Base-by-base conservation (phyloP, 1,140 invertebrate species). In the Drosophila littoralis region DNA sequence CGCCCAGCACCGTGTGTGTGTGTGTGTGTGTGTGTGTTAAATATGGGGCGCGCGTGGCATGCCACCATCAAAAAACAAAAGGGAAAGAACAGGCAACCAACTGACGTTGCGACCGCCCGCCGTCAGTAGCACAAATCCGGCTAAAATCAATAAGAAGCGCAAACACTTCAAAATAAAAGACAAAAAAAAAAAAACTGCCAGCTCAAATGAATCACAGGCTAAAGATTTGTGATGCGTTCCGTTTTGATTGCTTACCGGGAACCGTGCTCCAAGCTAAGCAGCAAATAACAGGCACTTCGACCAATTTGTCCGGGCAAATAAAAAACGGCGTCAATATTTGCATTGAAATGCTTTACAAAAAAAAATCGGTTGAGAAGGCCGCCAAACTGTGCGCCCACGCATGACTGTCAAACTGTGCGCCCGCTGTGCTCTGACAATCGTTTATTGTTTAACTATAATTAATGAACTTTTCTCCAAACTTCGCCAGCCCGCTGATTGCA, bases 81-180 rank as follows among this genome's bases (percentile, higher is more conserved):
- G n/a, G 10, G 13, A 36, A 8, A 51, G 50, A 48, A 45, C 50
- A 42, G 36, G 57, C 57, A 58, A 57, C 48, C 7, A 64, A 63
- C 58, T 65, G 71, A 42, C 55, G 32, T 59, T 58, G 36, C 33
- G 28, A 50, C 40, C 42, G 52, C 43, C 54, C 48, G 67, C 42
- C 32, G 42, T 46, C 33, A 42, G 60, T 58, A 63, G 65, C 71
- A 36, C 51, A 78, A 86, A 88, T 86, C 75, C 83, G 79, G 79
- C 82, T 70, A 88, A 86, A 86, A 86, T 86, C 82, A 86, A 86
- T 86, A 86, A 68, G 67, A 88, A 77, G 68, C 65, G 74, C 70
- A 68, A 81, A 86, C 68, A 72, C 79, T 85, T 78, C 13, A 43
- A 55, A 63, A 48, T 17, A 42, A 42, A 42, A 42, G 22, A 35